Percentiles rank a stretch among this genome's conserved stretches.
Evolutionary conservation across 2,113 vertebrate genomes (phyloP).

Genomic region (Lagopus muta): DNA sequence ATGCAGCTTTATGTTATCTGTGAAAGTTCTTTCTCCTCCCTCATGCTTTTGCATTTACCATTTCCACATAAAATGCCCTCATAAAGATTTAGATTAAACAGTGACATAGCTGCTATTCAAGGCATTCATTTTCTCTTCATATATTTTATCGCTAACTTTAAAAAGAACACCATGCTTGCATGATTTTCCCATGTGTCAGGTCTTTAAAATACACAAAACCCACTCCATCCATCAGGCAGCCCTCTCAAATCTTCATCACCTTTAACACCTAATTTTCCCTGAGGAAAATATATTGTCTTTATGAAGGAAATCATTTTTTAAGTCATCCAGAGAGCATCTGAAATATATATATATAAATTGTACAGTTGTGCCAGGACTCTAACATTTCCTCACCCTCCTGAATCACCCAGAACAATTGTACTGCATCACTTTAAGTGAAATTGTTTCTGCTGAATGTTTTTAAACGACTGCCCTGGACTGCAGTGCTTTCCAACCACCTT

Average conservation of each 20-base stretch:
- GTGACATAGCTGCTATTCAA: background rate
- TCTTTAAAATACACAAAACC: background rate
- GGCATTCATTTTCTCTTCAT: background rate
- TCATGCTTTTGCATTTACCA: background rate
- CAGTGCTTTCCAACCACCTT: background rate
- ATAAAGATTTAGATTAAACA: background rate
- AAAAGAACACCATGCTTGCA: background rate
- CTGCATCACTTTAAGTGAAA: background rate
- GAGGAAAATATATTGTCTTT: background rate
- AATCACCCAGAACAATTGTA: conserved; percentile 44
- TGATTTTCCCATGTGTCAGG: background rate
- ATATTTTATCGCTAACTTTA: background rate
- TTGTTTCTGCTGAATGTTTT: background rate
- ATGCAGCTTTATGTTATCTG: background rate
- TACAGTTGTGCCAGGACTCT: conserved; percentile 76
- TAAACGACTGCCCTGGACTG: background rate
- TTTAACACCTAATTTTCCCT: conserved; percentile 74
- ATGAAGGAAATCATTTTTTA: background rate
- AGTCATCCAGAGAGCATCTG: background rate
- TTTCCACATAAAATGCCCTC: background rate
- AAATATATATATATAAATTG: background rate
- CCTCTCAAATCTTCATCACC: conserved; percentile 79
- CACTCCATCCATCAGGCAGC: conserved; percentile 71
- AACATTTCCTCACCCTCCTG: conserved; percentile 67
- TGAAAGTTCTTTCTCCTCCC: background rate